These are phyloP conservation scores for Danio choprae DNA, from an alignment of 2,797 vertebrate genomes.

Conservation along the genomic window DNA sequence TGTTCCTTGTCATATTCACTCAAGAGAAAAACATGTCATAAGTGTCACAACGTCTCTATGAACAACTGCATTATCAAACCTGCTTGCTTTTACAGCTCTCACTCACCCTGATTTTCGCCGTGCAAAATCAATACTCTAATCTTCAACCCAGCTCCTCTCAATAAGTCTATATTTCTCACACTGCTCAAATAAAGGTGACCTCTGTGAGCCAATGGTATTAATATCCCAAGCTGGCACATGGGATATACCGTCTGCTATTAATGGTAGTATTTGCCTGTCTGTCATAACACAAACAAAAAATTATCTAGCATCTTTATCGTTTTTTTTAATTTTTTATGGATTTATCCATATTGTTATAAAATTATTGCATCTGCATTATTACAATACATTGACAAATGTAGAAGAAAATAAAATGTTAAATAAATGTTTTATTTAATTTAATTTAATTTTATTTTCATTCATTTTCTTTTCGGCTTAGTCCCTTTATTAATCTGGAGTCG, in stretches of 20 bases:
- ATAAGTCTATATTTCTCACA: constrained; percentile 62
- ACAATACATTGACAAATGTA: too few species aligned
- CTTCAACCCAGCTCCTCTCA: constrained; percentile 63
- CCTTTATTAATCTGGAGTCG: too few species aligned
- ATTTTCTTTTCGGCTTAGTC: too few species aligned
- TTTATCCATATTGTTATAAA: too few species aligned
- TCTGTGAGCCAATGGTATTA: constrained; percentile 48
- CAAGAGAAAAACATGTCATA: constrained; percentile 37
- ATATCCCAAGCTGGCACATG: constrained; percentile 43
- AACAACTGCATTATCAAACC: constrained; percentile 26
- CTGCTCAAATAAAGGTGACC: constrained; percentile 45
- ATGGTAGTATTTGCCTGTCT: constrained; percentile 9
- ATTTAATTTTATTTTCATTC: too few species aligned
- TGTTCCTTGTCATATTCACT: constrained; percentile 52
- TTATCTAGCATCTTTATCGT: background rate
- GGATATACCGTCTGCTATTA: constrained; percentile 13
- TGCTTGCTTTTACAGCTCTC: constrained; percentile 42
- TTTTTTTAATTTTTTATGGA: too few species aligned
- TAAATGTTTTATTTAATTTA: too few species aligned
- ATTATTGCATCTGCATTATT: too few species aligned
- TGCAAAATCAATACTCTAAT: constrained; percentile 74
- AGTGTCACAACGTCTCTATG: constrained; percentile 28
- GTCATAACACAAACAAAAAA: background rate
- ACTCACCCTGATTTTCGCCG: constrained; percentile 63
- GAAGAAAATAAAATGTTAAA: too few species aligned